phyloP scores from a whole-genome alignment of 2,888 invertebrate species.

The Ichneumoninae sp. region DNA sequence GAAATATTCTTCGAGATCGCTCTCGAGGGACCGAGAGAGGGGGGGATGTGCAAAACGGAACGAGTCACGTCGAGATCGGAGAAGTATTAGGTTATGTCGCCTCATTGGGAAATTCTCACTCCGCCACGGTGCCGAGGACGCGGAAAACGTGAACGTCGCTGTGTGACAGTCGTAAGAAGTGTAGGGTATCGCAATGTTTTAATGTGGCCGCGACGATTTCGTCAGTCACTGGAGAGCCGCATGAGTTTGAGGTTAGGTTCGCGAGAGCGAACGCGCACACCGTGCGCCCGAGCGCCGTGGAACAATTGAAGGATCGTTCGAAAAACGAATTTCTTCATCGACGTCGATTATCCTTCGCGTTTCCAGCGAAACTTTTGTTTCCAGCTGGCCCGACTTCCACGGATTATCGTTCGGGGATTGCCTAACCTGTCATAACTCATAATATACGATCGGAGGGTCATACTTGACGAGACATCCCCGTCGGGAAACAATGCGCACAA shows the following conservation, averaged over 20 bases:
- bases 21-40: neutral
- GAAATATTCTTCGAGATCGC: constrained; percentile 10
- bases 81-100: constrained; percentile 12
- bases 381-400: neutral
- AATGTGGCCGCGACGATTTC: neutral
- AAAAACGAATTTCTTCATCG: neutral
- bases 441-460: neutral
- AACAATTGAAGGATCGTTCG: neutral
- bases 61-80: neutral
- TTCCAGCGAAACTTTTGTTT: too few species aligned
- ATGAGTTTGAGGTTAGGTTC: constrained; percentile 16
- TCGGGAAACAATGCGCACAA: neutral
- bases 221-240: neutral
- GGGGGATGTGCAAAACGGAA: neutral
- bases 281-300: neutral
- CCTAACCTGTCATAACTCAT: constrained; percentile 49
- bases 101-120: neutral
- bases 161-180: neutral
- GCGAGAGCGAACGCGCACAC: neutral
- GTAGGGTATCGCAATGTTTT: neutral
- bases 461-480: neutral
- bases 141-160: too few species aligned
- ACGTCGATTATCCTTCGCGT: neutral
- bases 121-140: too few species aligned
- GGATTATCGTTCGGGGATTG: neutral